Evolutionary conservation across 2,797 vertebrate genomes (phyloP), one percentile per base, ranked within the genome.

Genomic region (Toxotes lorentzi): DNA sequence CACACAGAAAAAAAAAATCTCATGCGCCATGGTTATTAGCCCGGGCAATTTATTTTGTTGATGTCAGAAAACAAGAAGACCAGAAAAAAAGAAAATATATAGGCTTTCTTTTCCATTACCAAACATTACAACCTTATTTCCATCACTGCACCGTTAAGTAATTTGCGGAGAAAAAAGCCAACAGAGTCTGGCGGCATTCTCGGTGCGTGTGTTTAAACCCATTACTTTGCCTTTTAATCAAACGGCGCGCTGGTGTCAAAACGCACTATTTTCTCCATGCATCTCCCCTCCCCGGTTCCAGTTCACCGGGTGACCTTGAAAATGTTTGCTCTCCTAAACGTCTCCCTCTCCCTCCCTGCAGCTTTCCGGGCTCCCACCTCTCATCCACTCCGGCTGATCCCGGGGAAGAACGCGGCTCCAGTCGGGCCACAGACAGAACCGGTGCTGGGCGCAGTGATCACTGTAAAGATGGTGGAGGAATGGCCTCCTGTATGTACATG

Each of bases 171-270:
- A 1, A 58, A 76, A 95, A 96, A 95, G 94, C 95, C 95, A 95
- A 95, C 94, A 93, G 95, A 96, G 94, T 96, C 96, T 96, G 96
- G 96, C 96, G 96, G 96, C 94, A 96, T 96, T 96, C 96, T 96
- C 92, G 95, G 94, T 96, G 96, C 85, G 94, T 96, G 96, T 97
- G 98, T 97, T 98, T 98, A 97, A 97, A 98, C 91, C 95, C 96
- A 98, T 98, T 99, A 98, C 96, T 97, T 98, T 98, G 95, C 96
- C 96, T 98, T 98, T 99, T 99, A 99, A 98, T 98, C 97, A 98
- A 97, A 97, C 95, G 93, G 92, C 94, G 92, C 92, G 90, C 95
- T 95, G 94, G 95, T 98, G 97, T 98, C 98, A 98, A 97, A 97
- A 97, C 95, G 95, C 93, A 95, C 96, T 94, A 95, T 97, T 97